Base-by-base conservation (phyloP, 2,888 invertebrate genomes). In the Clitarchus hookeri region DNA sequence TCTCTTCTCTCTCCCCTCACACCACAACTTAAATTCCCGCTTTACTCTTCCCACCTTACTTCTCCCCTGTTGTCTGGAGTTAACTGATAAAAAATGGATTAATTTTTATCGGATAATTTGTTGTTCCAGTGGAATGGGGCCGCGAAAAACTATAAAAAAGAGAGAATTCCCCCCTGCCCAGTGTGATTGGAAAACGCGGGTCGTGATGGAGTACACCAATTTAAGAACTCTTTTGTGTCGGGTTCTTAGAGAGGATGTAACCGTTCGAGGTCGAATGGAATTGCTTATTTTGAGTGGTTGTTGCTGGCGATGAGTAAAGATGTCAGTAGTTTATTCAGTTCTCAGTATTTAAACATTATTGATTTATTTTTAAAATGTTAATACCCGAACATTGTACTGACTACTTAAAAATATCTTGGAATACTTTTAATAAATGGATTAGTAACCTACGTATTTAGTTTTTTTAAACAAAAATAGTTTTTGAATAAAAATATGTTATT, bases 81-180 rank as follows among this genome's bases (percentile, higher is more conserved):
- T 65, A n/a, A 65, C 65, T 65, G 65, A 65, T 65, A 65, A 65
- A 65, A 65, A 65, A 65, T 65, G 65, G 65, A 12, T 65, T 65
- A n/a, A n/a, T 65, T 65, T 36, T 65, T 65, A 65, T 65, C 65
- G 19, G 65, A 65, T 65, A n/a, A 23, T 65, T 65, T 65, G 65
- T 65, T 65, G 65, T 65, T 65, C 65, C 65, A 65, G 19, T 65
- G 65, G 65, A n/a, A 65, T n/a, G 19, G 65, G 11, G n/a, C n/a
- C 16, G 65, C 65, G 65, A 23, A 19, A 53, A 19, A 6, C 0
- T 16, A 19, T 16, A 23, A n/a, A 23, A 65, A 23, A 65, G 65
- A 65, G 16, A 65, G 0, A n/a, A 65, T n/a, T 16, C 8, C n/a
- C 16, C n/a, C n/a, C 8, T 19, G 0, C 16, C n/a, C 65, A 0